Evolutionary conservation across 2,888 invertebrate species (phyloP).

Genomic region (Sphaerophoria rueppellii): DNA sequence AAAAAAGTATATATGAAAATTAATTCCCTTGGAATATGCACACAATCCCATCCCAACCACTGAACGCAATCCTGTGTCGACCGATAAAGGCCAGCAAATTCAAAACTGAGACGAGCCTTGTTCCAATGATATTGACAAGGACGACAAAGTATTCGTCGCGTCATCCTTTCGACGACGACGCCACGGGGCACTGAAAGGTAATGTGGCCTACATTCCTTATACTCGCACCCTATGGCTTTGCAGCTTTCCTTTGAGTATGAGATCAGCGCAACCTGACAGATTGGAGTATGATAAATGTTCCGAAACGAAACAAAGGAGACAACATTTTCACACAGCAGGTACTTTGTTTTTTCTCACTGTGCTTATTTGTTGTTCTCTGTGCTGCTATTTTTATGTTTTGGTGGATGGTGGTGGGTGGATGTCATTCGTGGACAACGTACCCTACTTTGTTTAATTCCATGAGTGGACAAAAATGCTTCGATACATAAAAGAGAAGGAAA

Average conservation of each 20-base stretch:
- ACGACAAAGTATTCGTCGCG: not conserved
- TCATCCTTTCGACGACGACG: not conserved
- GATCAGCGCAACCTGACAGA: slow-evolving; percentile 44
- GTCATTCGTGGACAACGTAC: too few relatives aligned
- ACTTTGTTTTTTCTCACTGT: not conserved
- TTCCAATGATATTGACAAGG: slow-evolving; percentile 11
- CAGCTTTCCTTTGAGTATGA: slow-evolving; percentile 43
- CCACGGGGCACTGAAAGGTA: not conserved
- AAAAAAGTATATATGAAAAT: slow-evolving; percentile 25
- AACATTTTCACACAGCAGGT: slow-evolving; percentile 34
- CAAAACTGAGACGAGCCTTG: not conserved
- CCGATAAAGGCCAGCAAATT: not conserved
- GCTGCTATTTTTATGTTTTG: slow-evolving; percentile 20
- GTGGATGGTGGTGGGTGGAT: too few relatives aligned
- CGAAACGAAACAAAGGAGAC: slow-evolving; percentile 19
- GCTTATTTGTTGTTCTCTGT: slow-evolving; percentile 17
- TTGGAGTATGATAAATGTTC: slow-evolving; percentile 61
- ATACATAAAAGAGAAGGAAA: too few relatives aligned
- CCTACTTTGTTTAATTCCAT: too few relatives aligned
- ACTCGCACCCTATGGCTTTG: not conserved
- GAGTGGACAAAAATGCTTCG: too few relatives aligned
- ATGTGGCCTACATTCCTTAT: not conserved
- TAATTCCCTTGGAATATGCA: slow-evolving; percentile 20
- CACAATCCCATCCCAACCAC: slow-evolving; percentile 5
- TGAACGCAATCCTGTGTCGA: not conserved